Conservation (phyloP, 2,888 invertebrate species). For the Philaethria dido region DNA sequence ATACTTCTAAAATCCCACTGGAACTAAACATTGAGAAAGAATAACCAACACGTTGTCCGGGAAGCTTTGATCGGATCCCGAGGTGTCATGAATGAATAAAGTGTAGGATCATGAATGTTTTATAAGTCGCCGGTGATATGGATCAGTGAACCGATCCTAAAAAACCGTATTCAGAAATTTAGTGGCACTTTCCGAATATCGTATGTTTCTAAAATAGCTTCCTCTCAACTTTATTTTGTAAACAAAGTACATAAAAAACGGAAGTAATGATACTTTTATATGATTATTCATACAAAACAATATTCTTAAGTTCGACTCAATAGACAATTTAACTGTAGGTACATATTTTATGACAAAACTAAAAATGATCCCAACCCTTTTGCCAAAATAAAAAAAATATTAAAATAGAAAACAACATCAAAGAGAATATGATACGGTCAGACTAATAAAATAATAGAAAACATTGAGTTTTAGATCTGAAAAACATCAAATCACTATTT, state of each 20-base stretch:
- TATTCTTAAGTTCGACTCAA: too few species aligned
- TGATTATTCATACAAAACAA: too few species aligned
- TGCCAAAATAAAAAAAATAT: background rate
- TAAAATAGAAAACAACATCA: background rate
- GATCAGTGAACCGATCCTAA: conserved; percentile 51
- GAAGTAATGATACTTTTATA: background rate
- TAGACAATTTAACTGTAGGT: too few species aligned
- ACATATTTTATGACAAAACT: too few species aligned
- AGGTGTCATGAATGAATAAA: conserved; percentile 75
- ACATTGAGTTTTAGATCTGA: conserved; percentile 14
- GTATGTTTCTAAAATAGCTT: conserved; percentile 19
- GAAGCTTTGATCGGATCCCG: conserved; percentile 50
- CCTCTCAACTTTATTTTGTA: background rate
- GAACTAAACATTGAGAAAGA: conserved; percentile 41
- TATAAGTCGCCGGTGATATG: conserved; percentile 65
- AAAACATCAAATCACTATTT: conserved; percentile 40
- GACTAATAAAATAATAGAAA: conserved; percentile 18
- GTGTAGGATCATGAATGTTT: conserved; percentile 72
- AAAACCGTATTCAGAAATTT: conserved; percentile 37
- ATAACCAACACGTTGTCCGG: conserved; percentile 45
- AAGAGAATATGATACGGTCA: background rate
- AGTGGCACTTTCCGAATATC: conserved; percentile 24
- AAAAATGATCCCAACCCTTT: background rate
- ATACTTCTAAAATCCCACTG: conserved; percentile 23
- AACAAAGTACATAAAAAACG: background rate